Base-by-base conservation (phyloP, 92 coral and sea anemone species). In the Chrysogorgia sp. region DNA sequence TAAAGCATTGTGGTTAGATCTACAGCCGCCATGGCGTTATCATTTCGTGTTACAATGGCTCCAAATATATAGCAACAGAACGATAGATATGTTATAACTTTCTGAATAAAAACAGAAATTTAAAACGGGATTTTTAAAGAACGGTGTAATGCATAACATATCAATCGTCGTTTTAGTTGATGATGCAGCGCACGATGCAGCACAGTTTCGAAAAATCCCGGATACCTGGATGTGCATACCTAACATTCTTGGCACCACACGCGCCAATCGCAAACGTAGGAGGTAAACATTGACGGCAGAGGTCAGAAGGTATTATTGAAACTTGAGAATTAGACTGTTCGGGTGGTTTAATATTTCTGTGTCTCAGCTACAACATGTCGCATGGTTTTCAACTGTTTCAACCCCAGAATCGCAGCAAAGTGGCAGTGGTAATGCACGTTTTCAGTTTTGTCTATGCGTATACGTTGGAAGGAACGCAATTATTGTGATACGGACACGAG, bases 281-380 rank as follows among this genome's bases (percentile, higher is more conserved):
- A 52, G 34, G 65, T 72, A 72, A 72, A 72, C 79, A 72, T 72
- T 72, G 65, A 72, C 65, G 33, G 35, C 33, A 59, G 43, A 59
- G 79, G 79, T 72, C 79, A 72, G 55, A 69, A 72, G 79, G 79
- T 72, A 72, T 47, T 68, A 55, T 28, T 34, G 64, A 29, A n/a
- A 56, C 79, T 68, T 7, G 79, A 29, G 47, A 72, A 32, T 40
- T 53, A 20, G 20, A 49, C 79, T 72, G 79, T 33, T 37, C 48
- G 65, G 64, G 9, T 32, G 2, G 63, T 1, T 64, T 47, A 23
- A 0, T 15, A 26, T 34, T 72, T 72, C 79, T 72, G 79, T 72
- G 62, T 32, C 49, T 14, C 64, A 35, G 34, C 25, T 56, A 19
- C 63, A 72, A 32, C 50, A 72, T 72, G 79, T 72, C 79, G 79